A percentile compares a stretch with the other conserved stretches of the same genome.
Conservation (phyloP, 2,888 invertebrate species). For the Apotomis turbidana region DNA sequence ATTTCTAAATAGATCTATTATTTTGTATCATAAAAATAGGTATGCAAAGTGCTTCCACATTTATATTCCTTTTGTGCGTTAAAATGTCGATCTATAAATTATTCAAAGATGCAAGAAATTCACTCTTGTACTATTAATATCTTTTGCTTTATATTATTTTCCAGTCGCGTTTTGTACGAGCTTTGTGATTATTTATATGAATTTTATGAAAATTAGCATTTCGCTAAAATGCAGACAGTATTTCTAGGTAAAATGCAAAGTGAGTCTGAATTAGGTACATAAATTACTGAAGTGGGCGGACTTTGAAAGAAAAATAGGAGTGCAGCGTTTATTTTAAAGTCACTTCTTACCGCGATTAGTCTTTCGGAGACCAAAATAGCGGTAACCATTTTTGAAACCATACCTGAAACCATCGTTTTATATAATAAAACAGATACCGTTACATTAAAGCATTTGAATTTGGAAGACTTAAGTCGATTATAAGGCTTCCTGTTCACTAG, state of each 20-base stretch:
- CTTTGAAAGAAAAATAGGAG: conserved; percentile 9
- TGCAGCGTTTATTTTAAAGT: neutral
- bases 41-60: neutral
- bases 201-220: conserved; percentile 14
- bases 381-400: neutral
- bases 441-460: neutral
- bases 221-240: conserved; percentile 16
- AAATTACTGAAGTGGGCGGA: conserved; percentile 23
- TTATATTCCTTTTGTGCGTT: neutral
- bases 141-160: neutral
- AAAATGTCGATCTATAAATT: too few species aligned
- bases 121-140: too few species aligned
- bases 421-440: neutral
- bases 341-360: neutral
- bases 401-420: neutral
- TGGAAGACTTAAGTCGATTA: neutral
- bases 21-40: neutral
- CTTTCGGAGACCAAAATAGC: neutral
- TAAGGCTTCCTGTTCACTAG: neutral
- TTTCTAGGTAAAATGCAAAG: conserved; percentile 35
- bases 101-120: too few species aligned
- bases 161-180: neutral
- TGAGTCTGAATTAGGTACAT: conserved; percentile 21
- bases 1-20: neutral
- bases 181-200: conserved; percentile 2